Conservation (phyloP, 2,113 vertebrate species). For the Eudyptes chrysolophus region DNA sequence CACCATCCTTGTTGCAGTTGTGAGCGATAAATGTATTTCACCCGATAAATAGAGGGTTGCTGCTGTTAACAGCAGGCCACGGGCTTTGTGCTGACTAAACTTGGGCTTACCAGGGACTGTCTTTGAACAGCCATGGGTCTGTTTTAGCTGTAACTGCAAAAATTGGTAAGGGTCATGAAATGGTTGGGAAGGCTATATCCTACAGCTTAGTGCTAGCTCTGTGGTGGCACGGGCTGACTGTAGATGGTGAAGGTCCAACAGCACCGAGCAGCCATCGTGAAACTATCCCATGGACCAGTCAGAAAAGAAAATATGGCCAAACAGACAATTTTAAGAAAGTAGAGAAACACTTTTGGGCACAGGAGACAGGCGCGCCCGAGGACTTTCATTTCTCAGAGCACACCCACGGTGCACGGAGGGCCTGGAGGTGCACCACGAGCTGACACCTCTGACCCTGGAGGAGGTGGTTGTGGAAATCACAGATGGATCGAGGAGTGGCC, state of each 20-base stretch:
- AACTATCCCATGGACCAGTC: not conserved
- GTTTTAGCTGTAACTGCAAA: not conserved
- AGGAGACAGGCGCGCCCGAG: rapidly evolving
- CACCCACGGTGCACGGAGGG: not conserved
- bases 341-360: not conserved
- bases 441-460: not conserved
- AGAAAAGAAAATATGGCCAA: not conserved
- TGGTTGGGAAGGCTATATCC: not conserved
- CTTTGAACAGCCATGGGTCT: no score
- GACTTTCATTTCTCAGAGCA: not conserved
- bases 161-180: not conserved
- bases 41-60: not conserved
- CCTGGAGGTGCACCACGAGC: not conserved
- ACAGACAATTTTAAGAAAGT: not conserved
- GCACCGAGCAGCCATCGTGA: rapidly evolving
- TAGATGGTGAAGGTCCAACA: not conserved
- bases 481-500: not conserved
- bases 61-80: not conserved
- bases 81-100: not conserved
- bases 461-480: not conserved
- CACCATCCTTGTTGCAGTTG: not conserved
- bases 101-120: not conserved
- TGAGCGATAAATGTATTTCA: not conserved
- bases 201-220: not conserved
- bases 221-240: not conserved